Base-by-base conservation (phyloP, 2,888 invertebrate genomes). In the Mesorhabditis sp. region DNA sequence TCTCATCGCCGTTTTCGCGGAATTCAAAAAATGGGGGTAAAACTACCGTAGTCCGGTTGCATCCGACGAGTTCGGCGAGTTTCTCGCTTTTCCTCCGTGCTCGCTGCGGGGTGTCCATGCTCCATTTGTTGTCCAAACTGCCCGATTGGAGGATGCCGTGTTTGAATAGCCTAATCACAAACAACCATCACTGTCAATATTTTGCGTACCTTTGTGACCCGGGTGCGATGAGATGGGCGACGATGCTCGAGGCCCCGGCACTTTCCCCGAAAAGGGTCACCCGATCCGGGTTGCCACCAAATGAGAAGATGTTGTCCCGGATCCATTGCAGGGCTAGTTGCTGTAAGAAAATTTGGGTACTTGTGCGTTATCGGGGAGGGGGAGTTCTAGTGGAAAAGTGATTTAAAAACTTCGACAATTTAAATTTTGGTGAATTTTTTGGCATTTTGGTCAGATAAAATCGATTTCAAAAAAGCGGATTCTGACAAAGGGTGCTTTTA, bases 181-280 rank as follows among this genome's bases (percentile, higher is more conserved):
- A n/a, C 43, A 50, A n/a, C 3, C 41, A 67, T 45, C 3, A 6
- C 1, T 50, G 58, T n/a, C 7, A n/a, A 66, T 5, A 13, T 13
- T 44, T n/a, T 44, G 64, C 70, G 66, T 7, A 78, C 76, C 78
- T 74, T 65, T 71, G 74, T 0, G 77, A 77, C 1, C 72, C 73
- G 0, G 95, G 95, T 0, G 95, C 95, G 78, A 97, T 90, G 72
- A 90, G 82, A 81, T 89, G 89, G 66, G 89, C 86, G n/a, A 88
- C 87, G 62, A 89, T 88, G 67, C 87, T 87, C 41, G 93, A 93
- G 4, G 94, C 94, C 0, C 96, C 96, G 0, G 95, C 95, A 44
- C 94, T 94, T 87, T 97, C 96, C 1, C 96, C 96, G 86, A 96
- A 95, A 66, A 97, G 88, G 0, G 95, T 95, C 77, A 96, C 92